Percentiles rank a stretch among this genome's conserved stretches.
Conservation (phyloP, 2,888 invertebrate genomes). For the Synergus japonicus region DNA sequence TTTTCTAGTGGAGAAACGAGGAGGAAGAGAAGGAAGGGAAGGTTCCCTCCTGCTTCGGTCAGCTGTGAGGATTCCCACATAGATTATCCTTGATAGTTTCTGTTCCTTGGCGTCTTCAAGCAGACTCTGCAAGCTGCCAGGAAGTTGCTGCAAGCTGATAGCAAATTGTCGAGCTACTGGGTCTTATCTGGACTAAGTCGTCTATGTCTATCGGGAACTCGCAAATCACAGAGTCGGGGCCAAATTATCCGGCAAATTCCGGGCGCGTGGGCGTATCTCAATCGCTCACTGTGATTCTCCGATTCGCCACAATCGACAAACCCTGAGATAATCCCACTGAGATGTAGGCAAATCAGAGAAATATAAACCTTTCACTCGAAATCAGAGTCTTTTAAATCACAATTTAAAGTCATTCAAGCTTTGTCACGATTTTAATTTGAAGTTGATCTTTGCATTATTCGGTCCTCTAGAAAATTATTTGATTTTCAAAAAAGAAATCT, state of each 20-base stretch:
- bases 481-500: no score
- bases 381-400: no score
- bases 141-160: slow-evolving; percentile 67
- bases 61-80: slow-evolving; percentile 66
- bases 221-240: slow-evolving; percentile 65
- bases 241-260: slow-evolving; percentile 65
- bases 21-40: neutral
- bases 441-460: no score
- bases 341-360: neutral
- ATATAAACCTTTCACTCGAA: neutral
- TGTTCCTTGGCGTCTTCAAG: slow-evolving; percentile 61
- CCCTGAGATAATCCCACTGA: neutral
- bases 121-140: slow-evolving; percentile 63
- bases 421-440: no score
- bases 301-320: slow-evolving; percentile 8
- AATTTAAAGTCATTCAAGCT: no score
- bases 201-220: slow-evolving; percentile 62
- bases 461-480: no score
- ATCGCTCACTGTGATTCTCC: neutral
- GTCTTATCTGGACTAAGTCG: slow-evolving; percentile 57
- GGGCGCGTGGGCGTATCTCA: slow-evolving; percentile 48
- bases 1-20: slow-evolving; percentile 24
- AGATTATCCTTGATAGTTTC: slow-evolving; percentile 69
- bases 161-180: slow-evolving; percentile 62
- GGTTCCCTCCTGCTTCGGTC: slow-evolving; percentile 59